Evolutionary conservation across 2,113 vertebrate species (phyloP).

Genomic region (Hystrix brachyura): DNA sequence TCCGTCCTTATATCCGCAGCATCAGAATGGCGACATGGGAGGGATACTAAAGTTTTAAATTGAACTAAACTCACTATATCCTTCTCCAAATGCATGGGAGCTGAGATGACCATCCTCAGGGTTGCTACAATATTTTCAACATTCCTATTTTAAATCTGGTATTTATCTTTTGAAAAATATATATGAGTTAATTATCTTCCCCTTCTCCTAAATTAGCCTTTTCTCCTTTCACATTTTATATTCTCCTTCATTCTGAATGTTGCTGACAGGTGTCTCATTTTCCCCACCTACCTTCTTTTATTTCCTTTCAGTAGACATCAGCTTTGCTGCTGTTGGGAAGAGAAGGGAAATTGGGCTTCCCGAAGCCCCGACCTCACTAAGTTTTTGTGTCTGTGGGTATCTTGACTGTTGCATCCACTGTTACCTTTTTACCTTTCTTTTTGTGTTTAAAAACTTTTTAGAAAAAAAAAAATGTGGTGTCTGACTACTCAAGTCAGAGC

Average conservation of each 20-base stretch:
- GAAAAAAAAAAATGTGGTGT: neutral
- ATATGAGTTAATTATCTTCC: neutral
- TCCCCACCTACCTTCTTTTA: neutral
- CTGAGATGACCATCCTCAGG: neutral
- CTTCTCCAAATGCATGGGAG: neutral
- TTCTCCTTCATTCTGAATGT: neutral
- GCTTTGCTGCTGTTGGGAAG: neutral
- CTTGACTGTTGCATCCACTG: neutral
- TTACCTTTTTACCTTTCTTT: neutral
- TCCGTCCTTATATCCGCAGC: neutral
- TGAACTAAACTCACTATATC: neutral
- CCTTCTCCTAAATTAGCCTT: neutral
- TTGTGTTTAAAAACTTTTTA: constrained; percentile 11
- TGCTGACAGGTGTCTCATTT: neutral
- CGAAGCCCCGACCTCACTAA: neutral
- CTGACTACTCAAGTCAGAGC: neutral
- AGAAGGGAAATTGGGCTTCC: neutral
- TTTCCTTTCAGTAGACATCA: neutral
- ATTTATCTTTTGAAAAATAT: neutral
- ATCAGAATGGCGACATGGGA: neutral
- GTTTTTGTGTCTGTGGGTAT: neutral
- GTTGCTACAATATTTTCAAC: neutral
- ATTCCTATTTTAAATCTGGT: neutral
- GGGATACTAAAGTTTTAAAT: neutral
- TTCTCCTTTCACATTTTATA: neutral